Base-by-base conservation (phyloP, 2,797 vertebrate species). In the Eulemur coronatus region DNA sequence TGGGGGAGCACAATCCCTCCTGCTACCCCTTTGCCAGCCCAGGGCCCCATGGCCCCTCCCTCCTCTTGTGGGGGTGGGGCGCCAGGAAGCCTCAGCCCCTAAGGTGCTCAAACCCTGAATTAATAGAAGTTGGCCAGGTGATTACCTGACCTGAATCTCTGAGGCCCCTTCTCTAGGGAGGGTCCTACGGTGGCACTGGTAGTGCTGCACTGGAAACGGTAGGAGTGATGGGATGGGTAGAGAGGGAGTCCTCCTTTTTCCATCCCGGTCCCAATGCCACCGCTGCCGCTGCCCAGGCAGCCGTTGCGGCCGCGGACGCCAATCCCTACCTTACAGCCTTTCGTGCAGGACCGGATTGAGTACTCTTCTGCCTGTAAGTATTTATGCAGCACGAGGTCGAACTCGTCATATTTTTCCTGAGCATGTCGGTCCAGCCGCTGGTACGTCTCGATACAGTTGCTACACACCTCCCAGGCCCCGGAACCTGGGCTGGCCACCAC, bases 391-490 rank as follows among this genome's bases (percentile, higher is more conserved):
- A 99, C 98, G 98, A 98, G 97, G 97, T 99, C 99, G 97, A 99
- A 99, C 98, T 99, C 99, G 95, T 99, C 99, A 95, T 99, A 99
- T 99, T 99, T 99, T 99, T 99, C 99, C 99, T 99, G 99, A 99
- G 99, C 99, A 98, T 99, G 99, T 98, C 99, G 99, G 98, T 99
- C 99, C 98, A 99, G 98, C 97, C 99, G 98, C 98, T 99, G 99
- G 98, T 99, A 99, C 10, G 99, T 99, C 98, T 99, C 99, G 96
- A 99, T 98, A 95, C 99, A 99, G 98, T 97, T 98, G 98, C 98
- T 98, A 97, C 99, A 99, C 97, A 98, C 98, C 97, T 99, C 99
- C 94, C 98, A 98, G 88, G 97, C 76, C 98, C 99, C 98, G 67
- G 98, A 98, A 98, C 98, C 93, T 95, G 98, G 95, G 97, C 98